phyloP scores from a whole-genome alignment of 92 coral and sea anemone species.

The Nematostella vectensis region DNA sequence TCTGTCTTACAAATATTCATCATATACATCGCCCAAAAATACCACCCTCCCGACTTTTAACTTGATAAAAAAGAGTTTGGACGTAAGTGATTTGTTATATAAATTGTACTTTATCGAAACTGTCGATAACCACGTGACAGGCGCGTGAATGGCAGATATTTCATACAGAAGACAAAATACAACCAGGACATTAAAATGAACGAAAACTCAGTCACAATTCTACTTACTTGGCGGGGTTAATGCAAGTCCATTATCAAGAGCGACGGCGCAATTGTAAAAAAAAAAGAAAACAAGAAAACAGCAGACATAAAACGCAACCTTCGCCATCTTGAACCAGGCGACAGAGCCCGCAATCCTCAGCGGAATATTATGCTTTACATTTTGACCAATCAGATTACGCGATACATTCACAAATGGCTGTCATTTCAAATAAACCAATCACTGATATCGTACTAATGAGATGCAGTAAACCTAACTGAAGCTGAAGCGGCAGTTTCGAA shows the following conservation, averaged over 20 bases:
- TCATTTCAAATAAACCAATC: conserved; percentile 16
- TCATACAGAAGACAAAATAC: too few relatives aligned
- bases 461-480: conserved; percentile 26
- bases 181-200: too few relatives aligned
- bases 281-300: conserved; percentile 1
- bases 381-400: conserved; percentile 33
- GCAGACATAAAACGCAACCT: not conserved
- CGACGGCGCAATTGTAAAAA: not conserved
- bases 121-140: too few relatives aligned
- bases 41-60: too few relatives aligned
- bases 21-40: too few relatives aligned
- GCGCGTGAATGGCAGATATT: too few relatives aligned
- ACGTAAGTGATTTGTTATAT: too few relatives aligned
- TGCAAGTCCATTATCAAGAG: conserved; percentile 79
- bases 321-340: conserved; percentile 3
- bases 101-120: too few relatives aligned
- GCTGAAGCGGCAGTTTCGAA: too few relatives aligned
- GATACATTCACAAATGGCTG: not conserved
- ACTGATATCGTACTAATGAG: conserved; percentile 16
- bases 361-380: not conserved
- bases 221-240: conserved; percentile 80
- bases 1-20: too few relatives aligned
- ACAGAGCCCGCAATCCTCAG: not conserved
- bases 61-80: too few relatives aligned
- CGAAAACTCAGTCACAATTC: too few relatives aligned